Percentiles rank a stretch among this genome's conserved stretches.
These are phyloP conservation scores for Phalacrocorax carbo DNA, from an alignment of 2,113 vertebrate species.

Conservation along the genomic window DNA sequence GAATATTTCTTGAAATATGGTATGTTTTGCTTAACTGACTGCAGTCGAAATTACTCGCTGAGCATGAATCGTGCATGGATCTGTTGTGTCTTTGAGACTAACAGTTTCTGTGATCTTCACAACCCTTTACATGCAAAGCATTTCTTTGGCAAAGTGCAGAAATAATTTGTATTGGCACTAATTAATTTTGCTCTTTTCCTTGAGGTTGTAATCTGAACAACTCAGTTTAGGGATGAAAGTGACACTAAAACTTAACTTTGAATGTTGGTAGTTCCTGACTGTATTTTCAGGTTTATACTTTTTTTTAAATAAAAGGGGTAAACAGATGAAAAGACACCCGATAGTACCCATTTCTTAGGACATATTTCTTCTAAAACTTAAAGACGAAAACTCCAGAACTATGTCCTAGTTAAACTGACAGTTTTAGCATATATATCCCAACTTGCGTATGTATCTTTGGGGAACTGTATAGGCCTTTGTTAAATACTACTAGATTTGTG, in stretches of 20 bases:
- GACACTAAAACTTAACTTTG: background rate
- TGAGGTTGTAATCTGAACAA: background rate
- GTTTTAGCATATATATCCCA: background rate
- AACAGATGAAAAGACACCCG: background rate
- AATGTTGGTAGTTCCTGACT: background rate
- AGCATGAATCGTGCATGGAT: background rate
- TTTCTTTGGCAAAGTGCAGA: background rate
- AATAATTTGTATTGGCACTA: background rate
- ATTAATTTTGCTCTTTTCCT: background rate
- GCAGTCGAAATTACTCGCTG: background rate
- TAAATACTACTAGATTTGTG: background rate
- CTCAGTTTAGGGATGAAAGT: background rate
- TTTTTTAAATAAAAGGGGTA: background rate
- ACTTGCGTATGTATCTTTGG: background rate
- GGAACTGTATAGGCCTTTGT: background rate
- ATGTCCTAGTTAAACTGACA: background rate
- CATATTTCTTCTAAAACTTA: background rate
- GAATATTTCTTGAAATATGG: background rate
- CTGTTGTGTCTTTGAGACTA: background rate
- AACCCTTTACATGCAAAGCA: background rate
- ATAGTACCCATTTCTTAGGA: background rate
- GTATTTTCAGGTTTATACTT: background rate
- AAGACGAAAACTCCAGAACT: background rate
- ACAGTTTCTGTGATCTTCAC: background rate
- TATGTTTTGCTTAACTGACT: background rate